Conservation (phyloP, 2,888 invertebrate genomes). For the Tetragonisca angustula region DNA sequence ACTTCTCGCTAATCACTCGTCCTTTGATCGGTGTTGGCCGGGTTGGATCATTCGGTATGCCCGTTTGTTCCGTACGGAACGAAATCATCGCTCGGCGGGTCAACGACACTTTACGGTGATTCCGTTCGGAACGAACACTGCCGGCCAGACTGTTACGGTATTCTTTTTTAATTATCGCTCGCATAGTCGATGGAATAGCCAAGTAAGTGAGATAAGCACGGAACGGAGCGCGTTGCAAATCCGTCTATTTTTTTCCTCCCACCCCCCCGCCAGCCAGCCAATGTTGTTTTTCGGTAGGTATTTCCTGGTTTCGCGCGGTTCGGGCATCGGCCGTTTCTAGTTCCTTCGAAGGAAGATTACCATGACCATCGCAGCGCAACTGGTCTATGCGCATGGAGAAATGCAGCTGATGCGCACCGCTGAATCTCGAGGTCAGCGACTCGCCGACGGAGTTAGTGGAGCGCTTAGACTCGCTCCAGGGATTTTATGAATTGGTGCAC, state of each 20-base stretch:
- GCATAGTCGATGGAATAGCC: slow-evolving; percentile 6
- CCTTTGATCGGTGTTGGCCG: not conserved
- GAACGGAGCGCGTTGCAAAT: not conserved
- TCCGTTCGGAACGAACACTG: slow-evolving; percentile 4
- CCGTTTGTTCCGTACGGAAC: not conserved
- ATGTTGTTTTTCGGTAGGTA: not conserved
- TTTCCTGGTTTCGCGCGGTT: slow-evolving; percentile 44
- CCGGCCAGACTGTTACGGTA: slow-evolving; percentile 15
- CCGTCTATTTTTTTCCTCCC: not conserved
- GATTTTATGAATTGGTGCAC: slow-evolving; percentile 82
- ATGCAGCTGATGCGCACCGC: slow-evolving; percentile 82
- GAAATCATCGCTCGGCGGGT: slow-evolving; percentile 16
- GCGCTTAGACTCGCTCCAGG: slow-evolving; percentile 80
- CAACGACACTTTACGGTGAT: slow-evolving; percentile 18
- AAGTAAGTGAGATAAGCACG: not conserved
- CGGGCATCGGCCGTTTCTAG: slow-evolving; percentile 35
- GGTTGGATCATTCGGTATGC: not conserved
- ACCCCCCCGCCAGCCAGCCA: not conserved
- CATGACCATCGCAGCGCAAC: slow-evolving; percentile 77
- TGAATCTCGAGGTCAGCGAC: slow-evolving; percentile 84
- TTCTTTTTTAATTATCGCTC: slow-evolving; percentile 31
- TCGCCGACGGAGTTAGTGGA: slow-evolving; percentile 82
- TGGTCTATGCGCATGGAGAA: slow-evolving; percentile 75
- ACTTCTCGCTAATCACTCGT: not conserved
- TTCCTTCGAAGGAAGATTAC: slow-evolving; percentile 75